These are phyloP conservation scores for Dasysyrphus albostriatus DNA, from an alignment of 2,888 invertebrate species.

Conservation along the genomic window DNA sequence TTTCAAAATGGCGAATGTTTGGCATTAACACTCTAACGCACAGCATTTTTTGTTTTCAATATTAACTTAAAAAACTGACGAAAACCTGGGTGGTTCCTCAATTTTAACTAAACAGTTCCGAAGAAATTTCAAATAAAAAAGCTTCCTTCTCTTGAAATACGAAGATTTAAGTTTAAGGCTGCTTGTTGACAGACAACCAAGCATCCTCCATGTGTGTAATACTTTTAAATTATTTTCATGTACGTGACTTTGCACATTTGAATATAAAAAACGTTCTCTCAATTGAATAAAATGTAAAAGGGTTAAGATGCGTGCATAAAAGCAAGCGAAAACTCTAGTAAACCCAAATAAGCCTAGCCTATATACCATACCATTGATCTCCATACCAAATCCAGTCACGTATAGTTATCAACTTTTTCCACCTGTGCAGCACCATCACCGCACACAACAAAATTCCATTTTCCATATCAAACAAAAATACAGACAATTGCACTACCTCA, in stretches of 20 bases:
- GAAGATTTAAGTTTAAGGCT: neutral
- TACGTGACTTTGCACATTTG: neutral
- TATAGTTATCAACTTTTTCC: neutral
- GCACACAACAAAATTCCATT: neutral
- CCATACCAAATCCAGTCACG: neutral
- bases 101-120: neutral
- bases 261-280: neutral
- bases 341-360: neutral
- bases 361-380: neutral
- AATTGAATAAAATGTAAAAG: neutral
- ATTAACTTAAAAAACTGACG: too few species aligned
- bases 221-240: neutral
- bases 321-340: neutral
- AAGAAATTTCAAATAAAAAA: neutral
- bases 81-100: too few species aligned
- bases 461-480: neutral
- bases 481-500: neutral
- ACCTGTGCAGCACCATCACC: neutral
- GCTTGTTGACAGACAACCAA: conserved; percentile 9
- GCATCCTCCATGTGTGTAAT: conserved; percentile 9
- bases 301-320: neutral
- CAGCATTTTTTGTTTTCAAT: too few species aligned
- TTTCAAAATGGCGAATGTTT: too few species aligned
- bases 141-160: neutral
- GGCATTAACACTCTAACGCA: too few species aligned